phyloP scores from a whole-genome alignment of 1,140 invertebrate genomes.

The Lucilia sericata region DNA sequence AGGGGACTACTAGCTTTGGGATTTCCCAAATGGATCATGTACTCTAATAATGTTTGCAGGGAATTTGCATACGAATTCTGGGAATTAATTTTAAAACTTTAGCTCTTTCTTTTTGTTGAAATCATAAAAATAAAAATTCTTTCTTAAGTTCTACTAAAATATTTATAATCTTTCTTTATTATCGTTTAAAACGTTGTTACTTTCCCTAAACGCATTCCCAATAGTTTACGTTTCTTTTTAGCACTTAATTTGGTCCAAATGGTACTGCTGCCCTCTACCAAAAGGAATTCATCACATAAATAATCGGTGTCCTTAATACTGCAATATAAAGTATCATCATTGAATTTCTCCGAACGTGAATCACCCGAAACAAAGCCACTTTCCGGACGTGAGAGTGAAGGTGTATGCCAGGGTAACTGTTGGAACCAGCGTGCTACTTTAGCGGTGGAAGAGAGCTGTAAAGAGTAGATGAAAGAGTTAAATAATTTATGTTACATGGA shows the following conservation, averaged over 20 bases:
- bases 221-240: slow-evolving; percentile 75
- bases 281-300: slow-evolving; percentile 70
- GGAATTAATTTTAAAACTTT: too few species aligned
- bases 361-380: slow-evolving; percentile 79
- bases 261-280: slow-evolving; percentile 71
- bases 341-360: slow-evolving; percentile 66
- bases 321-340: slow-evolving; percentile 62
- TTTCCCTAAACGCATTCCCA: slow-evolving; percentile 75
- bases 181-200: slow-evolving; percentile 74
- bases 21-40: too few species aligned
- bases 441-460: slow-evolving; percentile 76
- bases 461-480: not conserved
- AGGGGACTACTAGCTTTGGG: too few species aligned
- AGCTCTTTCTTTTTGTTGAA: too few species aligned
- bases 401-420: slow-evolving; percentile 72
- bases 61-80: too few species aligned
- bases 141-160: not conserved
- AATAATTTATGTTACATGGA: not conserved
- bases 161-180: not conserved
- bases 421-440: slow-evolving; percentile 82
- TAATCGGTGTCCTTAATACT: slow-evolving; percentile 66
- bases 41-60: too few species aligned
- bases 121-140: not conserved
- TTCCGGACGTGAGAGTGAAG: slow-evolving; percentile 75
- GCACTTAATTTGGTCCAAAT: slow-evolving; percentile 75